phyloP scores from a whole-genome alignment of 2,888 invertebrate species.

The Leptura quadrifasciata region DNA sequence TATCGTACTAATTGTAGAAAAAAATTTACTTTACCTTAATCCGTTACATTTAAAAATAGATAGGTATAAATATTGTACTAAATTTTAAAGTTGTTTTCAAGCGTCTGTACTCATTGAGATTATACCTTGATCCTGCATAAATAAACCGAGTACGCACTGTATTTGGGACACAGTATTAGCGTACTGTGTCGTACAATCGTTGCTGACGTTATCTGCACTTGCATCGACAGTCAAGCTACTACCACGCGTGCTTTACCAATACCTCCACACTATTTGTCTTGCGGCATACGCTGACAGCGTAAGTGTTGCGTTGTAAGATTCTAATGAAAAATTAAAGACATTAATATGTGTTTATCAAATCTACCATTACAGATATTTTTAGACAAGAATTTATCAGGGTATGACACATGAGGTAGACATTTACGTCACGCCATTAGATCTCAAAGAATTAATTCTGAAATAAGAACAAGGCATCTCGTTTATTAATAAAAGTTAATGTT shows the following conservation, averaged over 20 bases:
- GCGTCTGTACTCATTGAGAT: neutral
- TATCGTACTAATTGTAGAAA: no score
- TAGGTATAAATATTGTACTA: no score
- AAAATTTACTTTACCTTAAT: no score
- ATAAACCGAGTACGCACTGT: neutral
- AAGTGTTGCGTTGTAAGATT: slow-evolving; percentile 5
- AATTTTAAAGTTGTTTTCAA: neutral
- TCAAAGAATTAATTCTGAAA: slow-evolving; percentile 1
- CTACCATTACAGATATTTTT: slow-evolving; percentile 28
- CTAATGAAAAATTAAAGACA: slow-evolving; percentile 28
- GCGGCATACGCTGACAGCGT: slow-evolving; percentile 3
- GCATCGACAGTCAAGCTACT: slow-evolving; percentile 50
- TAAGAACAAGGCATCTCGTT: slow-evolving; percentile 19
- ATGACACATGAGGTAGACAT: slow-evolving; percentile 8
- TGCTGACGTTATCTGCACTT: slow-evolving; percentile 48
- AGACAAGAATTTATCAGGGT: slow-evolving; percentile 25
- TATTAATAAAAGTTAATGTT: slow-evolving; percentile 12
- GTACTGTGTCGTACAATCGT: slow-evolving; percentile 33
- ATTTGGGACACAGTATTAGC: slow-evolving; percentile 30
- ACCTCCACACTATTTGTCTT: slow-evolving; percentile 50
- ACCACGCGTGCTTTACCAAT: slow-evolving; percentile 51
- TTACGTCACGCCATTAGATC: slow-evolving; percentile 27
- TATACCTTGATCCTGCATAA: no score
- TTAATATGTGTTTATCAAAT: slow-evolving; percentile 18
- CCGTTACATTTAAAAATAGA: neutral